A percentile compares a stretch with the other conserved stretches of the same genome.
phyloP scores from a whole-genome alignment of 2,888 invertebrate species.

The Macrophya annulata region DNA sequence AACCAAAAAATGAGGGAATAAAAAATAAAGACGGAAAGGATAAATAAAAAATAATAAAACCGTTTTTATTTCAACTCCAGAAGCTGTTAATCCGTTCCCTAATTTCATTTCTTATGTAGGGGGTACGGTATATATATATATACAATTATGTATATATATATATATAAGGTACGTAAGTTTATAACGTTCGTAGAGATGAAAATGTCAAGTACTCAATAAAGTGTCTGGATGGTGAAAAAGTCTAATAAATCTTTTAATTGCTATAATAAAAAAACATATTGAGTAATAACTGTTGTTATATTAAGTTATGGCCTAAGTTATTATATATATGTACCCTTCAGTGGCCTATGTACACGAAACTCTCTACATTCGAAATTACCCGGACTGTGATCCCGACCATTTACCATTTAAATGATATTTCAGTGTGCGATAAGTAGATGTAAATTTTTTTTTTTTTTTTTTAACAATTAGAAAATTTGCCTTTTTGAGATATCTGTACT shows the following conservation, averaged over 20 bases:
- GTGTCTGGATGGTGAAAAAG: background rate
- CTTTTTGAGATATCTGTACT: too few relatives aligned
- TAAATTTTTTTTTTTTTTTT: too few relatives aligned
- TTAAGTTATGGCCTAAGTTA: background rate
- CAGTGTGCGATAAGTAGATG: too few relatives aligned
- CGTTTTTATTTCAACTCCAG: background rate
- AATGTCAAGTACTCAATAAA: conserved; percentile 2
- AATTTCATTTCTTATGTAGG: background rate
- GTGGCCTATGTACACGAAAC: background rate
- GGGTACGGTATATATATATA: background rate
- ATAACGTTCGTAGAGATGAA: conserved; percentile 10
- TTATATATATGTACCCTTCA: background rate
- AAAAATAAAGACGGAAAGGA: background rate
- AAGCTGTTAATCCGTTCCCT: background rate
- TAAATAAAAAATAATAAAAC: background rate
- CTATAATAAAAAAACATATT: background rate
- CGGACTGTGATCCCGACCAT: too few relatives aligned
- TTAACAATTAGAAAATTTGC: too few relatives aligned
- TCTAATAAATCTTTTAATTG: conserved; percentile 1
- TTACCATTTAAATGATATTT: too few relatives aligned
- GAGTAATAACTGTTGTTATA: conserved; percentile 18
- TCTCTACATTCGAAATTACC: too few relatives aligned
- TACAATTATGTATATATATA: background rate
- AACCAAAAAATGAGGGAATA: too few relatives aligned
- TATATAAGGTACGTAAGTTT: background rate